Conservation (phyloP, 2,888 invertebrate genomes). For the Gymnoscelis rufifasciata region DNA sequence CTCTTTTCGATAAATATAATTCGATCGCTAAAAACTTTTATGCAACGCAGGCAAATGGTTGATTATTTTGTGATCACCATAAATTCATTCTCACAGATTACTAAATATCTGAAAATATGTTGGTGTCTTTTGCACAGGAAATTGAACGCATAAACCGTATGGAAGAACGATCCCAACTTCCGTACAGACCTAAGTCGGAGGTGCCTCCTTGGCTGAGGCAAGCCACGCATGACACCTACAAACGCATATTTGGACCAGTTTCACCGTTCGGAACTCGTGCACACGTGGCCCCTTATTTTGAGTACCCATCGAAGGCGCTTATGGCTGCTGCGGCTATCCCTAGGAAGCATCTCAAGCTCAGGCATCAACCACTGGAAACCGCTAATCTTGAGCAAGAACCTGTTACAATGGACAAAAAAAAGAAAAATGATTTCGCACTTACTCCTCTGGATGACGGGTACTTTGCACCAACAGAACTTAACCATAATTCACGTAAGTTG, state of each 20-base stretch:
- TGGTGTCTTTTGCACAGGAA: conserved; percentile 37
- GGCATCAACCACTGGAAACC: background rate
- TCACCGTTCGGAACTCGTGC: background rate
- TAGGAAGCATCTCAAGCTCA: conserved; percentile 3
- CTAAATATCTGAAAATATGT: too few relatives aligned
- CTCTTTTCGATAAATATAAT: too few relatives aligned
- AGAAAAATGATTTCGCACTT: conserved; percentile 37
- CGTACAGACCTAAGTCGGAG: conserved; percentile 30
- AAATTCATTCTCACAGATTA: too few relatives aligned
- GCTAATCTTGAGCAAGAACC: conserved; percentile 9
- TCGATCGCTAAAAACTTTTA: too few relatives aligned
- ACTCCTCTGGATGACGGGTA: conserved; percentile 51
- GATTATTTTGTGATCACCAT: too few relatives aligned
- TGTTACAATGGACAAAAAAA: conserved; percentile 3
- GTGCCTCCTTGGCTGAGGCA: conserved; percentile 33
- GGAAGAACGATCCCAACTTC: conserved; percentile 30
- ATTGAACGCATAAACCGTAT: conserved; percentile 49
- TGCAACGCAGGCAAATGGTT: too few relatives aligned
- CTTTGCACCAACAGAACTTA: conserved; percentile 33
- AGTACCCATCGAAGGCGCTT: conserved; percentile 1
- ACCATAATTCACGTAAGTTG: conserved; percentile 33
- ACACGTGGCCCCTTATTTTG: conserved; percentile 1
- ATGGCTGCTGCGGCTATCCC: background rate
- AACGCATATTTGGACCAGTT: conserved; percentile 21
- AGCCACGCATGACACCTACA: conserved; percentile 30